Base-by-base conservation (phyloP, 2,888 invertebrate genomes). In the Clanis bilineata region DNA sequence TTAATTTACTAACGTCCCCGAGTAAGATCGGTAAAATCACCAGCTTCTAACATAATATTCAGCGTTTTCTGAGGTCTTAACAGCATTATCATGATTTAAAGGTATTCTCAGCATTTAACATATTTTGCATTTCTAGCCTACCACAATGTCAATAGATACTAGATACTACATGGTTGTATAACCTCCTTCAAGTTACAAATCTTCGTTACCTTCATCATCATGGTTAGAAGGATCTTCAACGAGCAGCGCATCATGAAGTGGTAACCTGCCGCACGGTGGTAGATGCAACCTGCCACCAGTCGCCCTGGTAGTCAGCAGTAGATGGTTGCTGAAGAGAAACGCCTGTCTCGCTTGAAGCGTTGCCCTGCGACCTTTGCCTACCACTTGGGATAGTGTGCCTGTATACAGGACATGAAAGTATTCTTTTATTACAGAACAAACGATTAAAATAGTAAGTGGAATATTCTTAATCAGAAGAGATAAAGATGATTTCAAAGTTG, bases 311-410 rank as follows among this genome's bases (percentile, higher is more conserved):
- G 97, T 96, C 56, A 98, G 93, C 66, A 98, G 95, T 68, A 98
- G 93, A 83, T 97, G 97, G 92, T 97, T 97, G 64, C 97, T 97
- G 90, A 98, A 98, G 21, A 98, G 93, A 80, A 97, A 98, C 67
- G 97, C 97, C 81, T 97, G 97, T 0, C 98, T 93, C 5, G 91
- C 77, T 59, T 92, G 92, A 7, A 89, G 71, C 0, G 79, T 73
- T 0, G 91, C 90, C 1, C 91, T 81, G 0, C 93, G 90, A 2
- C 93, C 93, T 63, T 93, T 92, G 28, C 93, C 93, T 9, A 95
- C 93, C 63, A 97, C 94, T 88, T 97, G 97, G 10, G 96, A 94
- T 28, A 97, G 86, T 12, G 95, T 95, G 43, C 97, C 97, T 96
- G 44, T 3, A 28, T 18, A 51, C 22, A 22, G 2, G 9, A 22